Evolutionary conservation across 2,797 vertebrate species (phyloP), one percentile per base, ranked within the genome.

Genomic region (Lepilemur ruficaudatus): DNA sequence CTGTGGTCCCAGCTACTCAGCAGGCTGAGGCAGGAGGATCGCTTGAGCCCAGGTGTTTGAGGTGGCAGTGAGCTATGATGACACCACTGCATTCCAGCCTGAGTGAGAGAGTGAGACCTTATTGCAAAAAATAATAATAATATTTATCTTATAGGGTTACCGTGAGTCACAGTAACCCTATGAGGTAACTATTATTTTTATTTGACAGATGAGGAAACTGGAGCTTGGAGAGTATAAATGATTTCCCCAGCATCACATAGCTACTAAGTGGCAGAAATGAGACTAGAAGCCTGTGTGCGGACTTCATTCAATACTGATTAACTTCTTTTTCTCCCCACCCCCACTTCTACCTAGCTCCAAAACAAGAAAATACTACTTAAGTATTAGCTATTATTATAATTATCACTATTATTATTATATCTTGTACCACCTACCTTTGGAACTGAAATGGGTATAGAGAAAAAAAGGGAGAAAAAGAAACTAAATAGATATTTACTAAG

Each of bases 401-500:
- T 22, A 69, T 80, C 30, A 75, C 46, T 87, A 20, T 81, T 65
- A 46, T 89, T 91, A 80, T 91, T 80, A 72, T 79, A 80, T 48
- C 13, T 80, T 43, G 5, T 93, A 81, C n/a, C 55, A 57, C 35
- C 11, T 65, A 48, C 28, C 10, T 95, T 84, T 86, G 6, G 35
- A 95, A 92, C 79, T 57, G 25, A 97, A 96, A 67, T 92, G 57
- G 2, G 32, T 83, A 1, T 48, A 73, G 38, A 78, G 11, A 73
- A 52, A 57, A 90, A 83, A 32, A 5, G 18, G 28, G 28, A 69
- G 41, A 78, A 83, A 94, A 95, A 65, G 6, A 75, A 94, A 81
- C 61, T 30, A 94, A 87, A 79, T 18, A 43, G 57, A 69, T 72
- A 85, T 67, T 95, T 97, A 87, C 43, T 92, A 91, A 85, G n/a